Conservation (phyloP, 2,888 invertebrate species). For the Eledone cirrhosa region DNA sequence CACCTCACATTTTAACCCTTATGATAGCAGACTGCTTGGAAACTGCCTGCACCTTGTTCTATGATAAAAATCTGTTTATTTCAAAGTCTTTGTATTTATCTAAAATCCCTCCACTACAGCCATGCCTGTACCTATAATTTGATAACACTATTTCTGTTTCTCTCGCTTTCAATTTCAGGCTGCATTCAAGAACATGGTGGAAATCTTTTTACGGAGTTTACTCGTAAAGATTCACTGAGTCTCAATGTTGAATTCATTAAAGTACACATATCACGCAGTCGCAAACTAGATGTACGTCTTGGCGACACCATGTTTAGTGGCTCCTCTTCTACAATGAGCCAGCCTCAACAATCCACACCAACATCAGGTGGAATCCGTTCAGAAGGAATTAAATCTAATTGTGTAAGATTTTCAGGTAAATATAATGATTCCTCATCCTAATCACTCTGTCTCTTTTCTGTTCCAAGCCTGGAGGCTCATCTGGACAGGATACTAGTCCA, state of each 20-base stretch:
- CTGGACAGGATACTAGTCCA: too few relatives aligned
- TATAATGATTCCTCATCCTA: too few relatives aligned
- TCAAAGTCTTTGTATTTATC: too few relatives aligned
- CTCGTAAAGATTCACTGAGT: conserved; percentile 90
- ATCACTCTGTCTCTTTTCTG: too few relatives aligned
- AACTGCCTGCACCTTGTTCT: too few relatives aligned
- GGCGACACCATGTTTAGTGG: conserved; percentile 16
- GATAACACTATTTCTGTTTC: background rate
- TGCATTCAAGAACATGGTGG: conserved; percentile 50
- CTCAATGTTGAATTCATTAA: conserved; percentile 97
- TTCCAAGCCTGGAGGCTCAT: too few relatives aligned
- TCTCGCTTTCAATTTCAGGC: conserved; percentile 37
- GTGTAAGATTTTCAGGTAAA: conserved; percentile 89
- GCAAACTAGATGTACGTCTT: conserved; percentile 80
- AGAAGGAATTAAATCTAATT: conserved; percentile 49
- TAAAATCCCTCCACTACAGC: too few relatives aligned
- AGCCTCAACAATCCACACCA: background rate
- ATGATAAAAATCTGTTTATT: too few relatives aligned
- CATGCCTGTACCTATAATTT: too few relatives aligned
- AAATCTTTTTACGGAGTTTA: conserved; percentile 46
- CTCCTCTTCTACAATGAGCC: conserved; percentile 17
- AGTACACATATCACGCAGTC: conserved; percentile 89
- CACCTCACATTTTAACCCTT: too few relatives aligned
- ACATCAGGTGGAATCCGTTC: background rate
- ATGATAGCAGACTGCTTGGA: too few relatives aligned